phyloP scores from a whole-genome alignment of 2,797 vertebrate genomes.

The Pampus argenteus region DNA sequence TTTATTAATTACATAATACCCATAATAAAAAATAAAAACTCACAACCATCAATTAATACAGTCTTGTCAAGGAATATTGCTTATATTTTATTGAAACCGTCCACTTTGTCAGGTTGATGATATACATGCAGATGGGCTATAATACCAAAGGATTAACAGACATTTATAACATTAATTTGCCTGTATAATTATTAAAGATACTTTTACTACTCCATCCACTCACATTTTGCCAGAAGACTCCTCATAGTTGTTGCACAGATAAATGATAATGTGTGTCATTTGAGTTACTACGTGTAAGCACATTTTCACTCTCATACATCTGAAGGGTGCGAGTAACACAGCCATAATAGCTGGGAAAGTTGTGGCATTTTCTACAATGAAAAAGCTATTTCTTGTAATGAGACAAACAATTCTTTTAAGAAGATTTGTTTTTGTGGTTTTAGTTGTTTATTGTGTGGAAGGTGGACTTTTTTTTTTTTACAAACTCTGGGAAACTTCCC shows the following conservation, averaged over 20 bases:
- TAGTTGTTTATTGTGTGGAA: slow-evolving; percentile 70
- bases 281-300: slow-evolving; percentile 40
- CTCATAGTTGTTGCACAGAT: slow-evolving; percentile 11
- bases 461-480: slow-evolving; percentile 76
- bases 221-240: slow-evolving; percentile 4
- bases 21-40: no score
- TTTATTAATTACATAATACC: background rate
- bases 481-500: slow-evolving; percentile 74
- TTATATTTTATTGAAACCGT: no score
- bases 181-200: background rate
- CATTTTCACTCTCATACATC: slow-evolving; percentile 46
- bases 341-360: slow-evolving; percentile 60
- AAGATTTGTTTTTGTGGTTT: slow-evolving; percentile 72
- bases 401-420: slow-evolving; percentile 56
- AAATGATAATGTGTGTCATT: slow-evolving; percentile 23
- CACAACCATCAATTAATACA: background rate
- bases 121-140: background rate
- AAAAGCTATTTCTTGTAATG: slow-evolving; percentile 69
- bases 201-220: background rate
- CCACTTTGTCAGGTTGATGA: background rate
- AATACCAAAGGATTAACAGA: background rate
- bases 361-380: slow-evolving; percentile 58
- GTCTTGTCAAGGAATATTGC: no score
- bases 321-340: slow-evolving; percentile 56
- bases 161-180: background rate